These are phyloP conservation scores for Harmothoe impar DNA, from an alignment of 2,888 invertebrate genomes.

Conservation along the genomic window DNA sequence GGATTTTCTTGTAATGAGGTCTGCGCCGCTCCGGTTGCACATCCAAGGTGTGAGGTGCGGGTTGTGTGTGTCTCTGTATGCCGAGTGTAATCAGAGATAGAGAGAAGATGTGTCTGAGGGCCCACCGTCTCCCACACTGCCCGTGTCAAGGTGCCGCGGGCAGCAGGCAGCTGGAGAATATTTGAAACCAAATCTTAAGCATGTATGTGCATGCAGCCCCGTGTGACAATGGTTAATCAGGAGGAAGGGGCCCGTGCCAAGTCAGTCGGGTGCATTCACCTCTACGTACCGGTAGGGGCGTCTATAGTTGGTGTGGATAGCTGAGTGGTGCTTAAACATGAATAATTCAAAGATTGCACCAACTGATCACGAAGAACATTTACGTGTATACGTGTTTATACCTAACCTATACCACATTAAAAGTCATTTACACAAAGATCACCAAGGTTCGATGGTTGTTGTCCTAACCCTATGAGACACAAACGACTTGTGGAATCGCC, in stretches of 20 bases:
- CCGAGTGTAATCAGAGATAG: slow-evolving; percentile 26
- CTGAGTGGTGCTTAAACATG: too few relatives aligned
- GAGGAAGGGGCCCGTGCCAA: neutral
- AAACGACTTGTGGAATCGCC: too few relatives aligned
- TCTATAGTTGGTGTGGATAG: too few relatives aligned
- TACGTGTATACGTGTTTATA: too few relatives aligned
- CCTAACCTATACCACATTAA: too few relatives aligned
- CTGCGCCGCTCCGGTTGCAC: neutral
- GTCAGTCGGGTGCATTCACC: neutral
- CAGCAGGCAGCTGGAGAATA: neutral
- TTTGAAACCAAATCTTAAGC: slow-evolving; percentile 50
- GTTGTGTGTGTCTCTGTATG: neutral
- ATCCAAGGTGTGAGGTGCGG: neutral
- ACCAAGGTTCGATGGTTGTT: too few relatives aligned
- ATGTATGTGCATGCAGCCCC: neutral
- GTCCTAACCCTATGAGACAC: too few relatives aligned
- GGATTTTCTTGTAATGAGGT: slow-evolving; percentile 45
- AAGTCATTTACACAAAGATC: too few relatives aligned
- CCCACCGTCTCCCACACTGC: too few relatives aligned
- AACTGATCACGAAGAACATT: too few relatives aligned
- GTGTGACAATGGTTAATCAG: slow-evolving; percentile 7
- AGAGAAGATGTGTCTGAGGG: neutral
- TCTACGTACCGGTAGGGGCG: too few relatives aligned
- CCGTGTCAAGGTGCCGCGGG: neutral
- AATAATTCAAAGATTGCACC: too few relatives aligned